Evolutionary conservation across 1,140 invertebrate species (phyloP), one percentile per base, ranked within the genome.

Genomic region (Papilio xuthus): DNA sequence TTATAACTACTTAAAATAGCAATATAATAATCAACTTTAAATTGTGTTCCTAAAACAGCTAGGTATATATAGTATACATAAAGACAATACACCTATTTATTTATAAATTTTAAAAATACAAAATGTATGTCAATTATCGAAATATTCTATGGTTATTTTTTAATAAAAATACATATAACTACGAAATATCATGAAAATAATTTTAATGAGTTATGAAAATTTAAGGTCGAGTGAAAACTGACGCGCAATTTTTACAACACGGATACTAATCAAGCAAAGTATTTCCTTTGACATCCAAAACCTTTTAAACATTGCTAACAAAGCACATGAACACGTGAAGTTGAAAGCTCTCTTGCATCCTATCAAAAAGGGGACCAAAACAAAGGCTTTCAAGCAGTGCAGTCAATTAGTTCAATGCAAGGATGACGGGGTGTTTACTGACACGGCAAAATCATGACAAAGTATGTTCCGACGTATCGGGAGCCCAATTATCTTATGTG

Each of bases 301-400:
- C 9, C 10, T 74, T 53, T 15, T 56, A 50, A 47, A 10, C 20
- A 37, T 74, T 6, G 26, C 73, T 75, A 75, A 75, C 28, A 56
- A 75, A 56, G 50, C 26, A 75, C 20, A 20, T 32, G 26, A 18
- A 50, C 8, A 32, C 26, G 23, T 53, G 47, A 28, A 20, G 47
- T 20, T 56, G 15, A 75, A 56, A 75, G 73, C 73, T 53, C 37
- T 75, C 44, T 18, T 41, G 15, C 8, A 20, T 26, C 26, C 23
- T 75, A 47, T 73, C 37, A 0, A 53, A 74, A 26, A 50, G 73
- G 72, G 44, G 73, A 56, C 20, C 26, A 75, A 75, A 75, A 75
- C 73, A 75, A 75, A 20, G n/a, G 73, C 32, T 9, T 28, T 23
- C 18, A 56, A 75, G 73, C 26, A 26, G 13, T 75, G 73, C 28